Evolutionary conservation across 2,888 invertebrate genomes (phyloP).

Genomic region (Eupithecia subfuscata): DNA sequence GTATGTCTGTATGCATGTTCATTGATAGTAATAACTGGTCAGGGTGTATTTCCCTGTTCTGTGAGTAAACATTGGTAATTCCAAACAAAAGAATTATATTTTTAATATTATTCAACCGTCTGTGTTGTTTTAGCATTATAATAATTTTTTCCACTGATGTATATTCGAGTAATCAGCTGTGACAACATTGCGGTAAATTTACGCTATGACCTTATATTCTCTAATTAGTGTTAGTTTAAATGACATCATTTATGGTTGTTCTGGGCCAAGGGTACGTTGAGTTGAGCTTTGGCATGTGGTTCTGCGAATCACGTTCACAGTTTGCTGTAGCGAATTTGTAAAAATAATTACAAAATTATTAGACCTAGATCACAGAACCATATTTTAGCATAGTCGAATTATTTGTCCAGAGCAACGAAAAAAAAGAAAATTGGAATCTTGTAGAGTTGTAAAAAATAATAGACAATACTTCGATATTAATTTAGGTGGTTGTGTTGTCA

Average conservation of each 20-base stretch:
- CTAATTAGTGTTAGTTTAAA: constrained; percentile 36
- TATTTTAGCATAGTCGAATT: neutral
- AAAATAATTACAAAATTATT: neutral
- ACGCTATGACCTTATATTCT: constrained; percentile 28
- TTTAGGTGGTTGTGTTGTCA: too few species aligned
- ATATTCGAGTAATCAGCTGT: neutral
- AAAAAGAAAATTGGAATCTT: neutral
- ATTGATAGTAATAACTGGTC: neutral
- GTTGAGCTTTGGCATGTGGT: constrained; percentile 10
- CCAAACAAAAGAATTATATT: neutral
- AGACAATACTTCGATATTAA: too few species aligned
- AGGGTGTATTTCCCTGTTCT: neutral
- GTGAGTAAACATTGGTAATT: neutral
- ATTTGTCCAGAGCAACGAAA: neutral
- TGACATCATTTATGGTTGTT: constrained; percentile 44
- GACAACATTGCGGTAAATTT: constrained; percentile 22
- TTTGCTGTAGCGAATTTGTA: neutral
- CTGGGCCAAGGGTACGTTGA: constrained; percentile 41
- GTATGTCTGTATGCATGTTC: neutral
- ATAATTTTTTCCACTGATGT: constrained; percentile 8
- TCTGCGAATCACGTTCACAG: constrained; percentile 22
- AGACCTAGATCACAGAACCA: neutral
- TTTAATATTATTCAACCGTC: neutral
- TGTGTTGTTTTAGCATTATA: neutral
- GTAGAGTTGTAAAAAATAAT: neutral